These are phyloP conservation scores for Tauraco hartlaubi DNA, from an alignment of 2,797 vertebrate species.

Conservation along the genomic window DNA sequence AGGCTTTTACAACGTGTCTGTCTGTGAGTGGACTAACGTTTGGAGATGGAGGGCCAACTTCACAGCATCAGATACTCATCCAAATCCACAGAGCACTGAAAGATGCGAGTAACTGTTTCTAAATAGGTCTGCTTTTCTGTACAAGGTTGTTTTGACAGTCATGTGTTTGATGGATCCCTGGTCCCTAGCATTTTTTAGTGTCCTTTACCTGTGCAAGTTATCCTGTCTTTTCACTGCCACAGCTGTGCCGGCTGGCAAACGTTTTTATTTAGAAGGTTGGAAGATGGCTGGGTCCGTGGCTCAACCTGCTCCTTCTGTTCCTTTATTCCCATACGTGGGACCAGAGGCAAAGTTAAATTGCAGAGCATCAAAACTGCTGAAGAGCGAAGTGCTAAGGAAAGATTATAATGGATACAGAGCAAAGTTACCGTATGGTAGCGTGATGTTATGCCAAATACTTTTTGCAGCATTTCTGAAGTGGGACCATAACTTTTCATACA, in stretches of 20 bases:
- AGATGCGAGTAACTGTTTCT: not conserved
- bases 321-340: not conserved
- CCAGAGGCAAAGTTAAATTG: constrained; percentile 9
- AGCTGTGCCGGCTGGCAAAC: not conserved
- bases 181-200: not conserved
- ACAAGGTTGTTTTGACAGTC: not conserved
- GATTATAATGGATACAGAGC: constrained; percentile 26
- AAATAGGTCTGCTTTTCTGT: not conserved
- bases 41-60: not conserved
- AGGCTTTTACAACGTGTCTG: not conserved
- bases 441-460: constrained; percentile 52
- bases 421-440: constrained; percentile 34
- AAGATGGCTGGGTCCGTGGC: not conserved
- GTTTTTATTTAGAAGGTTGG: not conserved
- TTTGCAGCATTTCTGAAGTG: constrained; percentile 33
- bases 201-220: constrained; percentile 3
- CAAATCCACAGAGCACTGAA: not conserved
- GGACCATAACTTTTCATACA: constrained; percentile 49
- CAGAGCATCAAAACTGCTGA: constrained; percentile 1
- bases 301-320: not conserved
- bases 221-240: not conserved
- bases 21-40: not conserved
- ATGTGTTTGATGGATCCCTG: not conserved
- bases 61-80: not conserved
- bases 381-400: constrained; percentile 43